Base-by-base conservation (phyloP, 2,888 invertebrate species). In the Diadegma fenestrale region DNA sequence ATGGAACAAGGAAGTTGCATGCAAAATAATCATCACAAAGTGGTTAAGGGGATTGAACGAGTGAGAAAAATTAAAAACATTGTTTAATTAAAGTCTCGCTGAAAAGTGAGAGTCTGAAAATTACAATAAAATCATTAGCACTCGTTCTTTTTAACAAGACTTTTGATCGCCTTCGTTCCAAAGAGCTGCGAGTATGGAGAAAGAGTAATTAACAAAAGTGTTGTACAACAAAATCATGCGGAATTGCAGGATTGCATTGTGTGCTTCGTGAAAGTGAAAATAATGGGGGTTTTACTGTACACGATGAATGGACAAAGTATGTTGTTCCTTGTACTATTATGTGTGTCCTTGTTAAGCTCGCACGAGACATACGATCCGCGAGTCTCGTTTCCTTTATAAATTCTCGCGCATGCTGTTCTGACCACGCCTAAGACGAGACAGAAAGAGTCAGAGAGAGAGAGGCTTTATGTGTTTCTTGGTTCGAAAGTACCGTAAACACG, bases 401-500 rank as follows among this genome's bases (percentile, higher is more conserved):
- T 79, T 37, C 77, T 48, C 64, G 79, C 64, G 19, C 22, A 54
- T 77, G 54, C 54, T 66, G 77, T 41, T 58, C 22, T 45, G 82
- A 79, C 83, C 79, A 73, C 79, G 83, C 83, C 83, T 83, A 73
- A 71, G 72, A 66, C 72, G 41, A 75, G 63, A 75, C 63, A 63
- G 68, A 58, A 22, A 69, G 64, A 64, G 22, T 2, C n/a, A 68
- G 43, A 83, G 84, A 87, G 72, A 84, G 69, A 69, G 58, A 64
- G 80, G 80, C 58, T 86, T 64, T 51, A 45, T 48, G 73, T 71
- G 78, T 71, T n/a, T 79, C 79, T 68, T 64, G 45, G 85, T 87
- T 87, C 69, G 87, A 88, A 88, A 88, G 88, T 88, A 87, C 86
- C 87, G 87, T 86, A 86, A 84, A 84, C 78, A 6, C n/a, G 54